Evolutionary conservation across 2,888 invertebrate genomes (phyloP).

Genomic region (Pristionchus entomophagus): DNA sequence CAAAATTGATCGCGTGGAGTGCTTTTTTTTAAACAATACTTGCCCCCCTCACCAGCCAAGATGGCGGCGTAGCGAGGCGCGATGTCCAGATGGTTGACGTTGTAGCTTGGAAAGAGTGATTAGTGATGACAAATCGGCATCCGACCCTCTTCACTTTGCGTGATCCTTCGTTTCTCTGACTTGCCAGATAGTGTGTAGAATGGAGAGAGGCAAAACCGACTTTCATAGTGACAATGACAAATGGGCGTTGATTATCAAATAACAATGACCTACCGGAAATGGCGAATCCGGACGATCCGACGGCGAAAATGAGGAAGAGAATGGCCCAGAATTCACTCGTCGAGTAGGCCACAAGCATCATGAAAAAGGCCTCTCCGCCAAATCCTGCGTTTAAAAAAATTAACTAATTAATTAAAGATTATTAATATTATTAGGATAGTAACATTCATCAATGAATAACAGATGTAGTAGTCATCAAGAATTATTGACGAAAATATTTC

Average conservation of each 20-base stretch:
- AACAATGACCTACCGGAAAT: slow-evolving; percentile 84
- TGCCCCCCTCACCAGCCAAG: slow-evolving; percentile 83
- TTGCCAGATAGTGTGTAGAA: too few species aligned
- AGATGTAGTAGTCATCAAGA: too few species aligned
- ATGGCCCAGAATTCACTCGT: slow-evolving; percentile 85
- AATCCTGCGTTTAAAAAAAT: slow-evolving; percentile 81
- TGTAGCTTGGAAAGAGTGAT: slow-evolving; percentile 77
- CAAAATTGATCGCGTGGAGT: neutral
- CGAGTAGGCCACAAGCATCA: slow-evolving; percentile 93
- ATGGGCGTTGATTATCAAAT: too few species aligned
- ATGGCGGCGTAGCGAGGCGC: slow-evolving; percentile 97
- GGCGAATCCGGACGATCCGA: slow-evolving; percentile 98
- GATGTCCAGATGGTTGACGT: slow-evolving; percentile 97
- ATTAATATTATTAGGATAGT: too few species aligned
- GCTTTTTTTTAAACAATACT: neutral
- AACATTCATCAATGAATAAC: too few species aligned
- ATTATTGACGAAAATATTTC: too few species aligned
- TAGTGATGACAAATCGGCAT: too few species aligned
- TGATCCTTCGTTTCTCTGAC: too few species aligned
- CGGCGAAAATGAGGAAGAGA: slow-evolving; percentile 91
- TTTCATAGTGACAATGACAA: too few species aligned
- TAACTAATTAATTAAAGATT: neutral
- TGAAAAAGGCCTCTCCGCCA: slow-evolving; percentile 97
- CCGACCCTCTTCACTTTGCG: too few species aligned
- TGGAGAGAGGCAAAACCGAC: too few species aligned